These are phyloP conservation scores for Cecropterus lyciades DNA, from an alignment of 1,140 invertebrate species.

Conservation along the genomic window DNA sequence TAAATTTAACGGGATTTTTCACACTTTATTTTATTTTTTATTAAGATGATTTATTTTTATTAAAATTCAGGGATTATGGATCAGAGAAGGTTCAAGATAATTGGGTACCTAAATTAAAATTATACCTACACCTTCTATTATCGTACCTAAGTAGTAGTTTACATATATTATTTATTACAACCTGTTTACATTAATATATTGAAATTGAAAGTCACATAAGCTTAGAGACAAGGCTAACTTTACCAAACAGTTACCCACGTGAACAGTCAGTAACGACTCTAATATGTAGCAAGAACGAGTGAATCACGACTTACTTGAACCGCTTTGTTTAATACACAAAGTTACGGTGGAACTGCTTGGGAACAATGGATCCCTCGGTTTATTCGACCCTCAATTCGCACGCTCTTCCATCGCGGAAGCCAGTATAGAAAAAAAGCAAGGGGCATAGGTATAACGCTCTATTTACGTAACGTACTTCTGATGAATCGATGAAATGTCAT, in stretches of 20 bases:
- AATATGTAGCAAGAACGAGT: constrained; percentile 27
- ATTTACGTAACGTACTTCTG: constrained; percentile 8
- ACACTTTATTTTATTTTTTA: no score
- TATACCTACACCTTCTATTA: no score
- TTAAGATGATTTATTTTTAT: no score
- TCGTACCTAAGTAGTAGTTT: no score
- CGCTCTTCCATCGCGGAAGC: constrained; percentile 8
- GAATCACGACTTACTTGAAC: constrained; percentile 28
- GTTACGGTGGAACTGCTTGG: constrained; percentile 7
- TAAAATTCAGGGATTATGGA: no score
- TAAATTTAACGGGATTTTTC: no score
- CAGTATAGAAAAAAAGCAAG: constrained; percentile 7
- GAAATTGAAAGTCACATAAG: background rate
- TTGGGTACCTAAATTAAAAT: no score
- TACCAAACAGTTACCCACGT: constrained; percentile 4
- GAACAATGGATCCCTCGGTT: constrained; percentile 13
- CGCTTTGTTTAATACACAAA: constrained; percentile 13
- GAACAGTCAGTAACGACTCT: constrained; percentile 26
- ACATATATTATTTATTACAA: no score
- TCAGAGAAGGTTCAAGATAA: no score
- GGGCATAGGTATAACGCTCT: background rate
- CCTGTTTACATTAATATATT: no score
- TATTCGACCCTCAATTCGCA: constrained; percentile 12
- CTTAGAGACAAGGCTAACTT: background rate
- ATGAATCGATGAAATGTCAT: background rate